Base-by-base conservation (phyloP, 1,140 invertebrate species). In the Dinothrombium tinctorium region DNA sequence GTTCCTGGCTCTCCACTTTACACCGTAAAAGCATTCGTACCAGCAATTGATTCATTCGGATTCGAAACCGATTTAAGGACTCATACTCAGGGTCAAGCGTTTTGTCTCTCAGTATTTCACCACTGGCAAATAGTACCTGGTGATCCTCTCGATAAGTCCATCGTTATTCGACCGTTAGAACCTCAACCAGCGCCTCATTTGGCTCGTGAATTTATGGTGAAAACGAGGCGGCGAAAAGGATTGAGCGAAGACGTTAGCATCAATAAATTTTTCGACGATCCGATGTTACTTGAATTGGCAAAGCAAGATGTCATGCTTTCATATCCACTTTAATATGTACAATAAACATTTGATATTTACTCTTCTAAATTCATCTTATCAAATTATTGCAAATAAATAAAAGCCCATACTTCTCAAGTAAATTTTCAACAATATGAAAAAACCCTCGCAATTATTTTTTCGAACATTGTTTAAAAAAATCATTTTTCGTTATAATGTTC, bases 211-310 rank as follows among this genome's bases (percentile, higher is more conserved):
- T 99, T 99, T 55, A 99, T 99, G 94, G 77, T 99, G 33, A 99
- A 99, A 59, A 98, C 94, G 0, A 63, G 94, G 4, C 63, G 94
- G 48, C 67, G 94, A 46, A 99, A 99, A 54, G 94, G 94, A 15
- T 67, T 99, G 0, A 92, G 84, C 48, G 94, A 99, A 59, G 94
- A 99, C 60, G 94, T 99, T 0, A 95, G 86, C 32, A 98, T 99
- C 55, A 98, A 98, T 61, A 99, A 99, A 60, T 99, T 99, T 72
- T 99, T 99, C 64, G 94, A 99, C 56, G 92, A 99, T 69, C 94
- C 94, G 64, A 99, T 99, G 92, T 84, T 99, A 72, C 59, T 99
- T 48, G 94, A 99, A 62, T 64, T 99, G 49, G 94, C 94, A 0
- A 70, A 89, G 55, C 92, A 99, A 59, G 90, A 99, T 32, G 41